Base-by-base conservation (phyloP, 2,113 vertebrate genomes). In the Tragelaphus scriptus region DNA sequence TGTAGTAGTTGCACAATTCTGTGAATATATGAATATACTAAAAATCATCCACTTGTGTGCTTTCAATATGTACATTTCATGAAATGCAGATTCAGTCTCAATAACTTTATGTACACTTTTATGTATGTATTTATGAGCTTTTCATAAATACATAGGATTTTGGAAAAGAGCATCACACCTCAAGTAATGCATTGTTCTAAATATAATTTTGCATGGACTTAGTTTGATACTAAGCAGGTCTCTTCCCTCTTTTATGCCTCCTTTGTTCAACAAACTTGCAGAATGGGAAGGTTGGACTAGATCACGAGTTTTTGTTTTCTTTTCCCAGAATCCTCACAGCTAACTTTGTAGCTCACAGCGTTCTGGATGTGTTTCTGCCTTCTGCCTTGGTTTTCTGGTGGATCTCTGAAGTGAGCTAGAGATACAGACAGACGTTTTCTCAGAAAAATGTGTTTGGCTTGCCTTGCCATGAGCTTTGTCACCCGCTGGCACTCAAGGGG, bases 401-500 rank as follows among this genome's bases (percentile, higher is more conserved):
- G 93, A 91, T 88, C 82, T 80, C 2, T 2, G 53, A 44, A 51
- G 12, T 32, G 59, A 0, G 0, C 91, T 85, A 0, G 3, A 7
- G 95, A 97, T 2, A 32, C 95, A 98, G 97, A 90, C 90, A 94
- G 94, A 98, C 97, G 90, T 96, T 97, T 96, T 98, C 98, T 98
- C 98, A 98, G 95, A 88, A 82, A 84, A 97, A 98, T 95, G 86
- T 80, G 91, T 93, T 96, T 98, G 97, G 97, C 97, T 93, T 90
- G 85, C 94, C 56, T 53, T 77, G 91, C 40, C 49, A 21, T 75
- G 30, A 94, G 96, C 96, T 97, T 97, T 97, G 88, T 90, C 77
- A 71, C 75, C 97, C 91, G 90, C 85, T 98, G 98, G 97, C 97
- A 91, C 89, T 36, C 0, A 0, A 6, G 63, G 0, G 6, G 2